A percentile compares a stretch with the other conserved stretches of the same genome.
Conservation (phyloP, 2,888 invertebrate genomes). For the Gibbula magus region DNA sequence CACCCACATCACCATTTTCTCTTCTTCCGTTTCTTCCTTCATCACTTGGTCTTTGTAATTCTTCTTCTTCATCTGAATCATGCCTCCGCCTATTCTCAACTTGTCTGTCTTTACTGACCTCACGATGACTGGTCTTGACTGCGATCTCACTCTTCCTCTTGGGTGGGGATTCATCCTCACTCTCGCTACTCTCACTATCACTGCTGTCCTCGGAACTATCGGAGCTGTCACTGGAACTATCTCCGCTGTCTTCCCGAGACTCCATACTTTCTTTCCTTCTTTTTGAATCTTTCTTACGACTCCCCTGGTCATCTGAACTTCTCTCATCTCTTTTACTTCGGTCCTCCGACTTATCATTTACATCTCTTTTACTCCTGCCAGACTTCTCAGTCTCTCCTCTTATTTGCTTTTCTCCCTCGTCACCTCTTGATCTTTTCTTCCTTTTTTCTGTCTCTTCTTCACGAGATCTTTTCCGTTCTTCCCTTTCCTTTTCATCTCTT, state of each 20-base stretch:
- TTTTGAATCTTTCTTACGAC: background rate
- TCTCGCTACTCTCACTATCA: constrained; percentile 3
- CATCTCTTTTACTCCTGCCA: background rate
- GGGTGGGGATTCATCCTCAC: background rate
- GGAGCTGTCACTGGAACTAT: background rate
- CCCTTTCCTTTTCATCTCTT: background rate
- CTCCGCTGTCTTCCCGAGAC: background rate
- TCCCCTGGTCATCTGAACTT: background rate
- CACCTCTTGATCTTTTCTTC: background rate
- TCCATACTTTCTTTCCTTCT: too few species aligned
- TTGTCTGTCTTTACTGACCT: background rate
- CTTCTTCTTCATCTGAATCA: background rate
- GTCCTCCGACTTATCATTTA: constrained; percentile 5
- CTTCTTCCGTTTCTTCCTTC: background rate
- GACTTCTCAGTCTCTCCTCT: background rate
- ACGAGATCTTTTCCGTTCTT: constrained; percentile 12
- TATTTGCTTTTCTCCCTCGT: background rate
- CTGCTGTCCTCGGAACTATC: constrained; percentile 7
- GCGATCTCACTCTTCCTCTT: constrained; percentile 5
- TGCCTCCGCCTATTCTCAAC: background rate
- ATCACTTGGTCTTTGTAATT: background rate
- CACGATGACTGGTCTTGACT: background rate
- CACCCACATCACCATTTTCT: background rate
- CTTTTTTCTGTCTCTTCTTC: background rate
- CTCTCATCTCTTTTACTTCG: background rate